Conservation (phyloP, 2,797 vertebrate species). For the Mastacembelus armatus region DNA sequence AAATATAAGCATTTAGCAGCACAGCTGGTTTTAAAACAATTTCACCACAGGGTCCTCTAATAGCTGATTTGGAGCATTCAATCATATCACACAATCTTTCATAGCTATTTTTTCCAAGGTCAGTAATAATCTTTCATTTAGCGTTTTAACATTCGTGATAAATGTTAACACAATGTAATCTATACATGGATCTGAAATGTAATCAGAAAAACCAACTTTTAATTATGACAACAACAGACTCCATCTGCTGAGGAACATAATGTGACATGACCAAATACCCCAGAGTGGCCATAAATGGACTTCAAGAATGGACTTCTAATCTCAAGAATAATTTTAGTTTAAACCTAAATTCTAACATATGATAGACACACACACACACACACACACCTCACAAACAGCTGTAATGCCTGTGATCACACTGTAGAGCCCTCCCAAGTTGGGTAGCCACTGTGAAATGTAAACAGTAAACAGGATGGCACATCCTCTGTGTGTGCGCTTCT, state of each 20-base stretch:
- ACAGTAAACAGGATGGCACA: constrained; percentile 83
- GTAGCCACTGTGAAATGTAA: constrained; percentile 81
- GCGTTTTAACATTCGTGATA: too few species aligned
- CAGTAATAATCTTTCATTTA: neutral
- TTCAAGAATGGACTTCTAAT: neutral
- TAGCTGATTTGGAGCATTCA: neutral
- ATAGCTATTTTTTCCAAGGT: neutral
- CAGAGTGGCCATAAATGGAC: too few species aligned
- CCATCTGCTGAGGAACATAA: too few species aligned
- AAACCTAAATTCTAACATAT: neutral
- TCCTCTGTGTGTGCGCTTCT: constrained; percentile 61
- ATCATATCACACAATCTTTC: neutral
- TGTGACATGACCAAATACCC: too few species aligned
- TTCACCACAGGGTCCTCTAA: neutral
- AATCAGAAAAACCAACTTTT: too few species aligned
- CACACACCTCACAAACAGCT: constrained; percentile 66
- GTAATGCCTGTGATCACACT: constrained; percentile 68
- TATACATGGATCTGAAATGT: too few species aligned
- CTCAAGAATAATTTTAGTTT: neutral
- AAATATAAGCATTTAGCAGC: neutral
- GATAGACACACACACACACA: constrained; percentile 1
- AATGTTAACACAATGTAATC: too few species aligned
- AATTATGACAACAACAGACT: too few species aligned
- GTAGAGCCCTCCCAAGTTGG: constrained; percentile 78
- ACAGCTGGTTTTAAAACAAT: neutral